Base-by-base conservation (phyloP, 2,113 vertebrate species). In the Dipodomys ordii region DNA sequence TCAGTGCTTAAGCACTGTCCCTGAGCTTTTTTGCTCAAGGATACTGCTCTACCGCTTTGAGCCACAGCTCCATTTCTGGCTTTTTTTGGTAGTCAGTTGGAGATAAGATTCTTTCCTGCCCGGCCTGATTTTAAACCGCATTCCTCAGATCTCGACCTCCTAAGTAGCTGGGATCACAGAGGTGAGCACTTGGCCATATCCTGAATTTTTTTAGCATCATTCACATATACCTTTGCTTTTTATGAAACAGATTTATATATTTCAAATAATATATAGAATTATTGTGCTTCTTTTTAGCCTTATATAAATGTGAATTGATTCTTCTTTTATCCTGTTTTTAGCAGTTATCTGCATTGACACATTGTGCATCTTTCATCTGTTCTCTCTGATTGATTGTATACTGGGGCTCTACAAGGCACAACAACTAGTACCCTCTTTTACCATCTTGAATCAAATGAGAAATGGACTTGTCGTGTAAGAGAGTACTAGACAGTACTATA, bases 301-400 rank as follows among this genome's bases (percentile, higher is more conserved):
- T 91, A 60, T 2, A 49, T 39, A 91, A 81, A 65, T 79, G 6
- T 77, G 85, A 77, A 82, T 74, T 77, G 18, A 44, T 67, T 87
- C 90, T 87, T 83, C 32, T 76, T 7, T 62, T 35, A 22, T 83
- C 30, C 22, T 80, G 32, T 67, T 92, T 94, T 92, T 83, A 78
- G 76, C 76, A 87, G 20, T 71, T 35, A 44, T 18, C 39, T 85
- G 27, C 19, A 30, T 44, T 30, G 32, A 39, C 28, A 20, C 7
- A 0, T 57, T 18, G 15, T 16, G 7, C 11, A 4, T 35, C 77
- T 68, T 86, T 76, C 83, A n/a, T 60, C n/a, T 83, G 3, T 87
- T 94, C 53, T 77, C 53, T 68, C 72, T 83, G n/a, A 46, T 68
- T 53, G 35, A 23, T 68, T 60, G 71, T 72, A 62, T 88, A 2